Base-by-base conservation (phyloP, 1,140 invertebrate genomes). In the Drosophila sproati region DNA sequence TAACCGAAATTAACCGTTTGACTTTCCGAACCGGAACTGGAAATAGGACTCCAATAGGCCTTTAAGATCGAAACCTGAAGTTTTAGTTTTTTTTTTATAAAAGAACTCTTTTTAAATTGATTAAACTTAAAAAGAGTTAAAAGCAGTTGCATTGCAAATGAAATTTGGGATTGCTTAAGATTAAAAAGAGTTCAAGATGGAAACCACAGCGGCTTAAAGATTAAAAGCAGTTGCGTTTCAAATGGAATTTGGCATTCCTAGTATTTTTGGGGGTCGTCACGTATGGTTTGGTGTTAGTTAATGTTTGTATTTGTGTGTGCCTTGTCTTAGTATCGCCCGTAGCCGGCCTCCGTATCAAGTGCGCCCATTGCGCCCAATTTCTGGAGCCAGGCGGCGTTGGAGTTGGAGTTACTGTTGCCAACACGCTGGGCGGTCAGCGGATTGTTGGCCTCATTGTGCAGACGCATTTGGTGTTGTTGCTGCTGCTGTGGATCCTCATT, bases 401-500 rank as follows among this genome's bases (percentile, higher is more conserved):
- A 82, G 71, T 75, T 59, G 57, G 51, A 20, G 61, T 73, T 77
- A 54, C 67, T 68, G 41, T 64, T 77, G 74, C 63, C 66, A 41
- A 56, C 77, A 52, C 83, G 85, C 60, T 73, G 80, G 64, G 56
- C 51, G 62, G 59, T 73, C 64, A 74, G 37, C 61, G 80, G 71
- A 39, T 79, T 72, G 86, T 78, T 88, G 85, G 73, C 85, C 83
- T 88, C 83, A 77, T 88, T 88, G 80, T 77, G 83, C 39, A 83
- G 73, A 83, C 83, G 83, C 73, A 89, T 56, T 78, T 87, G 88
- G 56, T 78, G 75, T 70, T 63, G 73, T 41, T 60, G 77, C 41
- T 83, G 83, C 41, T 77, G 85, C 52, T 86, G 91, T 67, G 87
- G 73, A 63, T 92, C 91, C 77, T 92, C 91, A 80, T 91, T 92